These are phyloP conservation scores for Sanderia malayensis DNA, from an alignment of 30 jellyfish, hydroid and myxozoan genomes.

Conservation along the genomic window DNA sequence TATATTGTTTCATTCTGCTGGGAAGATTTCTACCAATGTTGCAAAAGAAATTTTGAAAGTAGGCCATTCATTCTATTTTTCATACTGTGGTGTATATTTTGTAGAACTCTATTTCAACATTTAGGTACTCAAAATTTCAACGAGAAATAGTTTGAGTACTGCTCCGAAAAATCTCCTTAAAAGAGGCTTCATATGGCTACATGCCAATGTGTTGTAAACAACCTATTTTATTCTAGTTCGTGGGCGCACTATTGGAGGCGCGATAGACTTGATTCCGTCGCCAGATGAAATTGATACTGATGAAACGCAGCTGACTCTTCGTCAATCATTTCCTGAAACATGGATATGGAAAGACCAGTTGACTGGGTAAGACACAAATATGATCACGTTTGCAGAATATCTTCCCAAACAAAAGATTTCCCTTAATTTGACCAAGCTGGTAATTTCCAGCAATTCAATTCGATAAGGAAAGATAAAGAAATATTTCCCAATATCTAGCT, in stretches of 20 bases:
- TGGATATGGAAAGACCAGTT: conserved; percentile 52
- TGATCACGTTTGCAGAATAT: neutral
- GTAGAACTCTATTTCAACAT: too few relatives aligned
- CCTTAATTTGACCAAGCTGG: too few relatives aligned
- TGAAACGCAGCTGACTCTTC: conserved; percentile 11
- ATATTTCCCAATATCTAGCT: too few relatives aligned
- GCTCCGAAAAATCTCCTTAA: too few relatives aligned
- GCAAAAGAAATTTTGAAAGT: conserved; percentile 21
- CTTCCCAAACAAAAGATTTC: too few relatives aligned
- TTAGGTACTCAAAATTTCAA: too few relatives aligned
- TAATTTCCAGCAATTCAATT: too few relatives aligned
- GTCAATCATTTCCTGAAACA: conserved; percentile 43
- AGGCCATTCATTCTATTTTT: neutral
- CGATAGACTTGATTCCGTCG: neutral
- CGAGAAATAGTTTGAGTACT: too few relatives aligned
- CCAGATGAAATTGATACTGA: conserved; percentile 18
- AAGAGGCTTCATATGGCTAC: neutral
- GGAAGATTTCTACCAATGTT: conserved; percentile 40
- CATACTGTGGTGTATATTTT: neutral
- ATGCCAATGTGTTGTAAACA: neutral
- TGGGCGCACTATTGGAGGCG: conserved; percentile 28
- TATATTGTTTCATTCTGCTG: conserved; percentile 16
- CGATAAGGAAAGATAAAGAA: too few relatives aligned
- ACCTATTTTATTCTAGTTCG: conserved; percentile 5
- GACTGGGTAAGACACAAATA: conserved; percentile 1